Conservation (phyloP, 2,888 invertebrate genomes). For the Chorisops tibialis region DNA sequence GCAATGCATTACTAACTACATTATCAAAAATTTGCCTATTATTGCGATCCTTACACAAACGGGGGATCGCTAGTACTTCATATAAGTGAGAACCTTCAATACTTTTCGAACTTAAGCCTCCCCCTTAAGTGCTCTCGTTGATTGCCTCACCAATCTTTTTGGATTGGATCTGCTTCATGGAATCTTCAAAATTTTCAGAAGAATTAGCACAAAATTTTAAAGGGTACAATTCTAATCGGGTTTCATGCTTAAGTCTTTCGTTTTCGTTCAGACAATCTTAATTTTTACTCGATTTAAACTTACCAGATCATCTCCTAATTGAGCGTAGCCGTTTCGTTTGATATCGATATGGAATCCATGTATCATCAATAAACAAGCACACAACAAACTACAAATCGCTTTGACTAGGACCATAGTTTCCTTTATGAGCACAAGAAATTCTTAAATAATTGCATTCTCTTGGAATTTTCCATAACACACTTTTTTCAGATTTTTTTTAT, state of each 20-base stretch:
- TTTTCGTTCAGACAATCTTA: not conserved
- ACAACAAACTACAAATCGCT: slow-evolving; percentile 24
- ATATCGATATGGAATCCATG: slow-evolving; percentile 44
- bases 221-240: not conserved
- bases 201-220: not conserved
- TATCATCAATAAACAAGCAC: not conserved
- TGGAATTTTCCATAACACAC: slow-evolving; percentile 28
- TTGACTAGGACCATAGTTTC: slow-evolving; percentile 28
- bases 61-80: too few relatives aligned
- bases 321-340: slow-evolving; percentile 46
- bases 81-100: too few relatives aligned
- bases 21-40: too few relatives aligned
- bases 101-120: too few relatives aligned
- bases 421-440: slow-evolving; percentile 23
- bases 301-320: slow-evolving; percentile 48
- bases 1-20: too few relatives aligned
- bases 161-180: too few relatives aligned
- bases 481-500: slow-evolving; percentile 7
- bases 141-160: too few relatives aligned
- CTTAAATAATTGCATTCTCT: slow-evolving; percentile 24
- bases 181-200: too few relatives aligned
- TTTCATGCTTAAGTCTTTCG: not conserved
- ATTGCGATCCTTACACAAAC: too few relatives aligned
- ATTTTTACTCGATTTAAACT: slow-evolving; percentile 29
- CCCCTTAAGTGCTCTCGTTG: too few relatives aligned